Evolutionary conservation across 2,113 vertebrate species (phyloP).

Genomic region (Petromus typicus): DNA sequence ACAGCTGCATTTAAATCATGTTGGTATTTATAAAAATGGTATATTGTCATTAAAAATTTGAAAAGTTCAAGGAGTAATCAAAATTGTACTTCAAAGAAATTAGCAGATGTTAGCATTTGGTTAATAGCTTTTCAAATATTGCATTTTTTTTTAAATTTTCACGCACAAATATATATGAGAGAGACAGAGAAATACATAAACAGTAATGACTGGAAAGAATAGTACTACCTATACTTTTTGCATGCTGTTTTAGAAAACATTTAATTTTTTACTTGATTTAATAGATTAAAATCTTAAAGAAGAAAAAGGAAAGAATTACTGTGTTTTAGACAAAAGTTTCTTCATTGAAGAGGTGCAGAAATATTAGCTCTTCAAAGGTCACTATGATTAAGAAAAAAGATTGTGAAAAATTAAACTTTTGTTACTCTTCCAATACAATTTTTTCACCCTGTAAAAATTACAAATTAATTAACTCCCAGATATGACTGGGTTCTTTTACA

Average conservation of each 20-base stretch:
- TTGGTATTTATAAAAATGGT: conserved; percentile 36
- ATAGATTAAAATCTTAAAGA: conserved; percentile 15
- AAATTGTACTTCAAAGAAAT: neutral
- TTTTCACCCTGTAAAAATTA: conserved; percentile 7
- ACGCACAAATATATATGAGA: neutral
- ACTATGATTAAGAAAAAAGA: neutral
- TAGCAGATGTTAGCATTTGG: neutral
- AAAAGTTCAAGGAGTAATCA: conserved; percentile 42
- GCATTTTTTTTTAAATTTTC: too few species aligned
- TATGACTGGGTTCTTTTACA: neutral
- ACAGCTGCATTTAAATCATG: conserved; percentile 1
- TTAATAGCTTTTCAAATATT: neutral
- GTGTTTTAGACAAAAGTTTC: conserved; percentile 31
- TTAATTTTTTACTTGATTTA: conserved; percentile 9
- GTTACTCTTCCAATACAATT: neutral
- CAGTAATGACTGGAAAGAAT: neutral
- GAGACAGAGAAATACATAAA: neutral
- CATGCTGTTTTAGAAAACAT: neutral
- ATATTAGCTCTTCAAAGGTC: neutral
- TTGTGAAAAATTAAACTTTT: conserved; percentile 1
- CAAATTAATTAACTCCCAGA: neutral
- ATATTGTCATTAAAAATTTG: neutral
- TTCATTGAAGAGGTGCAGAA: neutral
- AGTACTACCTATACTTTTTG: neutral
- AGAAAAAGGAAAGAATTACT: neutral